Conservation (phyloP, 2,113 vertebrate species). For the Leucosticte australis region DNA sequence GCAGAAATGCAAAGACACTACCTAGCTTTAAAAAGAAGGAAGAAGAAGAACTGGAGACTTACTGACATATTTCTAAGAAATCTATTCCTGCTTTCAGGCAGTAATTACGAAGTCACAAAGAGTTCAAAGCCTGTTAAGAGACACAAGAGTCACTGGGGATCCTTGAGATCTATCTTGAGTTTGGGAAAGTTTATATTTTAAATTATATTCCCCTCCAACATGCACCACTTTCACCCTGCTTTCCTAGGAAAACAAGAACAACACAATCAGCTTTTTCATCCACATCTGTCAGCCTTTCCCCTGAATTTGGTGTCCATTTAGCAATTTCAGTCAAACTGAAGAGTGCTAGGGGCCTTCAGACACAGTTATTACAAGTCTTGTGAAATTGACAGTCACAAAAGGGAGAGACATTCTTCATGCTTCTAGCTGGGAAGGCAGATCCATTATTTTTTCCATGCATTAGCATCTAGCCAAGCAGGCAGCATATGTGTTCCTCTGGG, state of each 20-base stretch:
- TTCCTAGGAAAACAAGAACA: not conserved
- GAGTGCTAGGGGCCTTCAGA: not conserved
- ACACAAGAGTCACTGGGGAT: conserved; percentile 15
- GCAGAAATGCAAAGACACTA: conserved; percentile 1
- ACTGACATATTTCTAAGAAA: conserved; percentile 14
- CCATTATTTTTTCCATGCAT: not conserved
- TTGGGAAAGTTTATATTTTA: not conserved
- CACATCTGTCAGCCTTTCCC: not conserved
- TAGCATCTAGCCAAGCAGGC: not conserved
- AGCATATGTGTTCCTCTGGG: not conserved
- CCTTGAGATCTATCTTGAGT: not conserved
- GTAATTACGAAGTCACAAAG: conserved; percentile 39
- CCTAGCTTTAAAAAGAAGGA: not conserved
- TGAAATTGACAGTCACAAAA: not conserved
- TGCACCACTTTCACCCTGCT: not conserved
- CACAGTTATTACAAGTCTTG: not conserved
- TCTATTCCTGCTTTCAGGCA: conserved; percentile 30
- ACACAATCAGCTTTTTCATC: not conserved
- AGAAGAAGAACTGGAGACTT: not conserved
- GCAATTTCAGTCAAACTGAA: not conserved
- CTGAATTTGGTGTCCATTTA: not conserved
- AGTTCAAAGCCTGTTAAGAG: conserved; percentile 46
- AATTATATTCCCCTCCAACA: not conserved
- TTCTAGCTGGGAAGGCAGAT: not conserved
- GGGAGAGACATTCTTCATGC: not conserved